A percentile compares a stretch with the other conserved stretches of the same genome.
Evolutionary conservation across 2,888 invertebrate species (phyloP).

Genomic region (Asteroscopus sphinx): DNA sequence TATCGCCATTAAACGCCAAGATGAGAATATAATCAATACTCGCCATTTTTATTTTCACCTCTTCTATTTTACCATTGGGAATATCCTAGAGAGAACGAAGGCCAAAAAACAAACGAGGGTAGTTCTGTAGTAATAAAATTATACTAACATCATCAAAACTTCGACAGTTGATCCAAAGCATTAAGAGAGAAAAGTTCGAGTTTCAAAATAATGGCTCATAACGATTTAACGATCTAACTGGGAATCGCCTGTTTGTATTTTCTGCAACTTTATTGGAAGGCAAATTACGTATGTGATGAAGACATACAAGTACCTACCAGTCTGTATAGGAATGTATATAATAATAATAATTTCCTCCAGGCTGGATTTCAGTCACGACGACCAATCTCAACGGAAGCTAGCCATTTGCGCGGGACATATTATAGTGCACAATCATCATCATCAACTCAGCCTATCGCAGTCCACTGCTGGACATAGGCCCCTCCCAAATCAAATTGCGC

Average conservation of each 20-base stretch:
- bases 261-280: slow-evolving; percentile 15
- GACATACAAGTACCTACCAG: not conserved
- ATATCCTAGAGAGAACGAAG: slow-evolving; percentile 42
- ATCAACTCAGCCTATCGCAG: no score
- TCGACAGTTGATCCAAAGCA: slow-evolving; percentile 45
- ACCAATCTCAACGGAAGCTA: no score
- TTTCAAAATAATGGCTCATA: slow-evolving; percentile 50
- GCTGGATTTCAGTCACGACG: no score
- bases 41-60: slow-evolving; percentile 28
- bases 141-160: slow-evolving; percentile 64
- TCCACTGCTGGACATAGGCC: no score
- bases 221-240: slow-evolving; percentile 48
- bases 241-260: slow-evolving; percentile 33
- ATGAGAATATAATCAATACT: slow-evolving; percentile 35
- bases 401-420: no score
- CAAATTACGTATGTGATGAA: not conserved
- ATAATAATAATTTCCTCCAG: not conserved
- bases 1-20: slow-evolving; percentile 1
- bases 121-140: slow-evolving; percentile 57
- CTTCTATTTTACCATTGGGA: slow-evolving; percentile 40
- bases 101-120: slow-evolving; percentile 60
- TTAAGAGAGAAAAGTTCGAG: slow-evolving; percentile 50
- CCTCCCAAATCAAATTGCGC: no score
- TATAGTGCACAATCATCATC: no score
- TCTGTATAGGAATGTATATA: not conserved